phyloP scores from a whole-genome alignment of 2,888 invertebrate species.

The Drosophila incognita region DNA sequence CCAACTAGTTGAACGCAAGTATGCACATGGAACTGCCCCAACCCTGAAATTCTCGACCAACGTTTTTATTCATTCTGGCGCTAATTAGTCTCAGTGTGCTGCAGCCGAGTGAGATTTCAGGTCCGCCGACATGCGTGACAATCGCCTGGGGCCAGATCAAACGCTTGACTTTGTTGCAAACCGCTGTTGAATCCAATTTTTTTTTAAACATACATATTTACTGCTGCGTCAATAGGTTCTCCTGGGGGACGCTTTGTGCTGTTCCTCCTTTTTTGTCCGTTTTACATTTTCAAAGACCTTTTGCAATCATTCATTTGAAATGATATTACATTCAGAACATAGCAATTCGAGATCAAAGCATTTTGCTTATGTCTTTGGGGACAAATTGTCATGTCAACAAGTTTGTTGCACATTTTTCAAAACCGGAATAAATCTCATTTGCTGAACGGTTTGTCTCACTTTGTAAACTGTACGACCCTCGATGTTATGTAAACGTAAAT shows the following conservation, averaged over 20 bases:
- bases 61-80: slow-evolving; percentile 21
- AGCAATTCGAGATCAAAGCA: slow-evolving; percentile 48
- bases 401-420: neutral
- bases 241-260: slow-evolving; percentile 1
- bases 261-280: neutral
- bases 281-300: neutral
- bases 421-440: neutral
- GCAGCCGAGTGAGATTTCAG: slow-evolving; percentile 24
- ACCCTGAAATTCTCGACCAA: neutral
- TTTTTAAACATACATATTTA: neutral
- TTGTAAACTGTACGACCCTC: neutral
- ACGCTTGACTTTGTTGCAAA: slow-evolving; percentile 46
- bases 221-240: neutral
- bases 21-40: slow-evolving; percentile 26
- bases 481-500: neutral
- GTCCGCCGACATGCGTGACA: slow-evolving; percentile 50
- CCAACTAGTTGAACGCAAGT: slow-evolving; percentile 70
- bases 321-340: slow-evolving; percentile 17
- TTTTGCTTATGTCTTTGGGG: slow-evolving; percentile 6
- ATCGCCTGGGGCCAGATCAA: slow-evolving; percentile 67
- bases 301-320: slow-evolving; percentile 5
- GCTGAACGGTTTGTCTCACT: neutral
- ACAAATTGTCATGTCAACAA: neutral
- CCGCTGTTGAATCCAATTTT: neutral
- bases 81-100: slow-evolving; percentile 45